Evolutionary conservation across 2,888 invertebrate species (phyloP), one percentile per base, ranked within the genome.

Genomic region (Cetonia aurata): DNA sequence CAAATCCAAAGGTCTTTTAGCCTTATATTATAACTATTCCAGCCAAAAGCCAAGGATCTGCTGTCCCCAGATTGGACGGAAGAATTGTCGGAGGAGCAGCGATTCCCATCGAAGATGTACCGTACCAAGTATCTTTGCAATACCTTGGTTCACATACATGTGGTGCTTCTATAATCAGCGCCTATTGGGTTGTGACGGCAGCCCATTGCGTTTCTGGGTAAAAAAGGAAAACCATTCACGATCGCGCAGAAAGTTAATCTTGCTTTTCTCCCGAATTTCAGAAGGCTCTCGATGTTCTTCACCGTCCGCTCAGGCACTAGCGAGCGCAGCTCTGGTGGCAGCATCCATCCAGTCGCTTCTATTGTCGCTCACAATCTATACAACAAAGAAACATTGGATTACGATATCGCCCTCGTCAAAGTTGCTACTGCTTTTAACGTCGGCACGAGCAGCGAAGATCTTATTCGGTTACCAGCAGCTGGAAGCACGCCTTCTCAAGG

Each of bases 391-490:
- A 75, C 75, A 6, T 71, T 76, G 12, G 80, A 82, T 71, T 82
- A 79, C 55, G 83, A 83, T 53, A 77, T 81, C n/a, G 81, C 81
- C 17, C 70, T 84, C n/a, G 67, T 83, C 17, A 71, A 79, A 77
- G 83, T 83, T 65, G 46, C 72, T 60, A 67, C 3, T 8, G 41
- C 56, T 17, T 77, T 52, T 31, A 68, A 12, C n/a, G 10, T 72
- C 10, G 72, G 72, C 2, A 17, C 55, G 13, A 6, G 60, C 6
- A 70, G 70, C n/a, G 55, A 66, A 37, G 37, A 25, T 15, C 33
- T 31, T 8, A 41, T 72, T 15, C 15, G 33, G 10, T 33, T 76
- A 52, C 74, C 76, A n/a, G 15, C 67, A 10, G 55, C 52, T 13
- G 73, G 68, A 31, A 53, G 67, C 42, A 53, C 46, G 62, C 67